Percentiles rank a stretch among this genome's conserved stretches.
These are phyloP conservation scores for Cantharis nigra DNA, from an alignment of 2,888 invertebrate species.

Conservation along the genomic window DNA sequence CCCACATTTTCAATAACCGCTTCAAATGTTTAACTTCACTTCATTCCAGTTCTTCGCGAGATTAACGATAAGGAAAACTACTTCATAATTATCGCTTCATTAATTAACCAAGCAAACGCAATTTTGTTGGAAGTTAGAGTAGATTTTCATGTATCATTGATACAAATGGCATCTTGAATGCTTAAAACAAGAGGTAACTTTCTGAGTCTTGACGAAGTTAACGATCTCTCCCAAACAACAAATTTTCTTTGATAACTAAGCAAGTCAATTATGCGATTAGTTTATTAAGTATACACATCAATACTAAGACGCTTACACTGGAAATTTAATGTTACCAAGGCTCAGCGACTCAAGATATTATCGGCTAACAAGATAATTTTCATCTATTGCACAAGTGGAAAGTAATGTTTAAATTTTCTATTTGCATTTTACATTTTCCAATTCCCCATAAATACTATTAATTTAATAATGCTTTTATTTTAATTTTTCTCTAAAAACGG, in stretches of 20 bases:
- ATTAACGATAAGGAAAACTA: slow-evolving; percentile 16
- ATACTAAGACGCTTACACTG: background rate
- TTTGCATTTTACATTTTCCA: background rate
- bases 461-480: no score
- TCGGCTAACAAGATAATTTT: background rate
- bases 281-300: background rate
- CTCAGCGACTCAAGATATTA: background rate
- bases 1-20: background rate
- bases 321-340: background rate
- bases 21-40: background rate
- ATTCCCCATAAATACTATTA: background rate
- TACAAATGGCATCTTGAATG: slow-evolving; percentile 31
- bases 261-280: background rate
- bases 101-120: slow-evolving; percentile 39
- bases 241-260: background rate
- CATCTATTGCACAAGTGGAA: background rate
- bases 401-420: background rate
- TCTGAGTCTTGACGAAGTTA: background rate
- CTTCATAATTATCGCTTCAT: slow-evolving; percentile 36
- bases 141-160: slow-evolving; percentile 41
- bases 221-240: background rate
- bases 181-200: slow-evolving; percentile 6
- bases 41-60: background rate
- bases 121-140: slow-evolving; percentile 40
- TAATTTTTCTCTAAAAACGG: no score